These are phyloP conservation scores for Hypanus sabinus DNA, from an alignment of 2,113 vertebrate genomes.

Conservation along the genomic window DNA sequence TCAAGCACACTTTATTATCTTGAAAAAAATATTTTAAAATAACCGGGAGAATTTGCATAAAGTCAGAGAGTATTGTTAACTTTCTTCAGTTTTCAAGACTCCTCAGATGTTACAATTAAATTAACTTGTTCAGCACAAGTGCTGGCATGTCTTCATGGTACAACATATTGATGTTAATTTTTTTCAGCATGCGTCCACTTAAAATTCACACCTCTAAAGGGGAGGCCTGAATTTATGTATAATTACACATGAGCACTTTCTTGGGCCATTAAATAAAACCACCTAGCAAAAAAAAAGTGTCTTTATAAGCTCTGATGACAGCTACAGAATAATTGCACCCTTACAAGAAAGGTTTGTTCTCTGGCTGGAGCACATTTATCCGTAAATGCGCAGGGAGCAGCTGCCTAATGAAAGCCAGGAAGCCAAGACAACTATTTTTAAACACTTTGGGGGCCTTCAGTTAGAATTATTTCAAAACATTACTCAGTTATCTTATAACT, in stretches of 20 bases:
- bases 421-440: background rate
- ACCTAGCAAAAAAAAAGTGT: background rate
- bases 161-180: background rate
- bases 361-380: background rate
- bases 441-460: slow-evolving; percentile 15
- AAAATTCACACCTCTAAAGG: background rate
- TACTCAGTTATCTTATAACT: slow-evolving; percentile 39
- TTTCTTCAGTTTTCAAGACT: background rate
- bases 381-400: background rate
- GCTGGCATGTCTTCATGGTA: background rate
- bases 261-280: background rate
- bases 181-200: background rate
- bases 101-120: background rate
- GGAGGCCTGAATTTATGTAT: background rate
- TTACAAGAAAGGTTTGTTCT: background rate
- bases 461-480: slow-evolving; percentile 27
- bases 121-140: background rate
- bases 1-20: too few species aligned
- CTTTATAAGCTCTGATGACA: background rate
- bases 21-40: too few species aligned
- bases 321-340: background rate
- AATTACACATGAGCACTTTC: background rate
- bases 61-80: background rate
- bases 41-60: too few species aligned
- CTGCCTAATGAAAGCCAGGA: slow-evolving; percentile 16